Evolutionary conservation across 2,888 invertebrate species (phyloP), one percentile per base, ranked within the genome.

Genomic region (Nomada hirtipes): DNA sequence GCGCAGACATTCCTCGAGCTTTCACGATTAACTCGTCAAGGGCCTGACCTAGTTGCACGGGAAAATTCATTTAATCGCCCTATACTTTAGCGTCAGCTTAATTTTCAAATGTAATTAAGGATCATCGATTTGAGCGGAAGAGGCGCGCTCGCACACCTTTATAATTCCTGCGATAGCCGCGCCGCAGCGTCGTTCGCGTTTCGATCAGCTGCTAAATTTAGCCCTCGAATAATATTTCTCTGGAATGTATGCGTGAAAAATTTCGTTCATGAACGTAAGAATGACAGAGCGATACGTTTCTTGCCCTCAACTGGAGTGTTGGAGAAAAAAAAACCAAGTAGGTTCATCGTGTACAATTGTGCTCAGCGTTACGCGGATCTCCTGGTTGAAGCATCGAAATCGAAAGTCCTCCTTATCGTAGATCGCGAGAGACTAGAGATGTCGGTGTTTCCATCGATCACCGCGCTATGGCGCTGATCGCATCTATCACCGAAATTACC

Each of bases 51-150:
- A 83, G 73, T 83, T 84, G 70, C 60, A 57, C n/a, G 26, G 50
- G 69, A 79, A 83, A 83, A 83, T 84, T 83, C 57, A 84, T 83
- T 84, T 75, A 26, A 70, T 68, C 52, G 53, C 47, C 47, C 59
- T 63, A 63, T 68, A 74, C 47, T 71, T 77, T 53, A 44, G 26
- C 68, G 71, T 71, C 60, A 72, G 74, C 71, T 71, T 83, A 77
- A 82, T 83, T 83, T 82, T 68, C 65, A 75, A 78, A 75, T 42
- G 67, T 75, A 78, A 83, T 82, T 82, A 76, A 76, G 73, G 68
- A 79, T 76, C 79, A 73, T 76, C 67, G 73, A 84, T 83, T 79
- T 60, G 67, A 61, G 29, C 61, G 79, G 71, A 75, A 60, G 61
- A 50, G 57, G 69, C 64, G 73, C 68, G 72, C 64, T 18, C 71